These are phyloP conservation scores for Sphenopsis melanotis DNA, from an alignment of 2,797 vertebrate genomes.

Conservation along the genomic window DNA sequence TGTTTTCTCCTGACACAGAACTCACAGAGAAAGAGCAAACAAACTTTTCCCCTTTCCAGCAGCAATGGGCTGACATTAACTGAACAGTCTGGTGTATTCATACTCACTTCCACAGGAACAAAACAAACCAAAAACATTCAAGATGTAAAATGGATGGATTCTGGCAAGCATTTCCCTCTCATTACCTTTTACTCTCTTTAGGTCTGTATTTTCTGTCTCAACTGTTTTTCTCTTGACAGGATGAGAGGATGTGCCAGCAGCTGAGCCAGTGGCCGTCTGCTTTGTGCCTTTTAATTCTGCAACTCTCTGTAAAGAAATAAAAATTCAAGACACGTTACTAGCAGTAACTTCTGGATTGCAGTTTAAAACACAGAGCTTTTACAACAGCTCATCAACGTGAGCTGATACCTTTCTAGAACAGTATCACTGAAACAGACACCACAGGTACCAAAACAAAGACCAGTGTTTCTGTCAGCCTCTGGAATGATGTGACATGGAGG, in stretches of 20 bases:
- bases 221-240: constrained; percentile 78
- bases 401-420: neutral
- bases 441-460: neutral
- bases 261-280: neutral
- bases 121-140: neutral
- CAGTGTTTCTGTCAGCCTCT: neutral
- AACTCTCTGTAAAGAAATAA: constrained; percentile 67
- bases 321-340: neutral
- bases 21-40: neutral
- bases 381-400: neutral
- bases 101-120: neutral
- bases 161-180: neutral
- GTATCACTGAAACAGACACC: neutral
- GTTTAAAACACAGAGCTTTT: neutral
- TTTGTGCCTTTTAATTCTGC: constrained; percentile 78
- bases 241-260: constrained; percentile 35
- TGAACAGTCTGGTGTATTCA: neutral
- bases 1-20: neutral
- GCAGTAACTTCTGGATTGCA: neutral
- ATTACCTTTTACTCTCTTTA: constrained; percentile 74
- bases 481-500: neutral
- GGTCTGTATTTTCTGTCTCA: constrained; percentile 53
- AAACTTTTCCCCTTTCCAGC: neutral
- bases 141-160: neutral
- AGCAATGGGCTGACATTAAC: neutral